phyloP scores from a whole-genome alignment of 1,140 invertebrate species.

The Caerostris extrusa region DNA sequence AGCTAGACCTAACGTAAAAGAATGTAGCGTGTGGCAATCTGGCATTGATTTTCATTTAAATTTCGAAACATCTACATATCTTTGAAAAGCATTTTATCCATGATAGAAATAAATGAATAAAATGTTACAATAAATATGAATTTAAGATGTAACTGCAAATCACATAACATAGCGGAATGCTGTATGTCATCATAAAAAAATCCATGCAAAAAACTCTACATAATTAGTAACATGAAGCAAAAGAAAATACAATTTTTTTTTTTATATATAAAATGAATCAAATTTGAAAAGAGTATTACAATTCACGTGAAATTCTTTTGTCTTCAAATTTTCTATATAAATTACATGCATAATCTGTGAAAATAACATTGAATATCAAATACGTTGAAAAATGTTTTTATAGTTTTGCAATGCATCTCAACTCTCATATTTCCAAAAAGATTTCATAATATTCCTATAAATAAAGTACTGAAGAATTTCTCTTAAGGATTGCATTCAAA shows the following conservation, averaged over 20 bases:
- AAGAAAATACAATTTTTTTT: not conserved
- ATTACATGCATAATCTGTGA: slow-evolving; percentile 15
- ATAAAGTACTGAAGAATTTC: slow-evolving; percentile 44
- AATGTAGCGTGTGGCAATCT: no score
- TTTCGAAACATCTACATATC: no score
- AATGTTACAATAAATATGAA: not conserved
- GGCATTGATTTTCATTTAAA: no score
- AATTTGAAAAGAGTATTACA: slow-evolving; percentile 51
- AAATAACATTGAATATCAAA: slow-evolving; percentile 67
- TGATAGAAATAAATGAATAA: no score
- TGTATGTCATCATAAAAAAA: not conserved
- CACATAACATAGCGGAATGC: not conserved
- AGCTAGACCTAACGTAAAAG: no score
- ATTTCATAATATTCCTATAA: slow-evolving; percentile 63
- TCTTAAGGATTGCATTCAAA: slow-evolving; percentile 17
- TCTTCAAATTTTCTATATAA: slow-evolving; percentile 67
- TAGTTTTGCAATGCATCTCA: slow-evolving; percentile 22
- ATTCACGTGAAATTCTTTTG: slow-evolving; percentile 22
- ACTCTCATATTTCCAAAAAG: slow-evolving; percentile 62
- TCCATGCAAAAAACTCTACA: not conserved
- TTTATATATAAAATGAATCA: slow-evolving; percentile 40
- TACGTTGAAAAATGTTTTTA: slow-evolving; percentile 41
- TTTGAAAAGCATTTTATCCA: no score
- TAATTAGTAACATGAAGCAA: no score
- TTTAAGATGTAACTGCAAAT: not conserved